A percentile compares a stretch with the other conserved stretches of the same genome.
These are phyloP conservation scores for Lithobates sylvaticus DNA, from an alignment of 2,797 vertebrate species.

Conservation along the genomic window DNA sequence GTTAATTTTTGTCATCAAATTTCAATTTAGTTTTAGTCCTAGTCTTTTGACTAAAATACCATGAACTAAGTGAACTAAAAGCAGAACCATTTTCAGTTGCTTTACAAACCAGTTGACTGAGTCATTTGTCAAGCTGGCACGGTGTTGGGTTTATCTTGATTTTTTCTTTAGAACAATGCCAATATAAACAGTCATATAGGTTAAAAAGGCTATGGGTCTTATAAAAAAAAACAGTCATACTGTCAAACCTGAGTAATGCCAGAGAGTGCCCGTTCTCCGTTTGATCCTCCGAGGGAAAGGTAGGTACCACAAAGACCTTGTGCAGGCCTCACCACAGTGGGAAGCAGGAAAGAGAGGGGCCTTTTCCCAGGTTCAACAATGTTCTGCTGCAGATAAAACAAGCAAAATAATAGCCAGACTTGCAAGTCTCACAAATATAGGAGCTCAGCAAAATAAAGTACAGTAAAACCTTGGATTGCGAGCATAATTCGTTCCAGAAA, in stretches of 20 bases:
- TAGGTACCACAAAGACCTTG: constrained; percentile 94
- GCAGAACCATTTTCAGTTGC: too few relatives aligned
- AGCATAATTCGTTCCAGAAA: too few relatives aligned
- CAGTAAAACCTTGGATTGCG: not conserved
- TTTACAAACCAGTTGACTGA: too few relatives aligned
- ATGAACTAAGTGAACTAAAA: too few relatives aligned
- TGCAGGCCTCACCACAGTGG: constrained; percentile 89
- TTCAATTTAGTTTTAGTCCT: too few relatives aligned
- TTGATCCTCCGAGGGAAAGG: constrained; percentile 88
- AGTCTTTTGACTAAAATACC: too few relatives aligned
- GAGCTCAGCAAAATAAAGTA: not conserved
- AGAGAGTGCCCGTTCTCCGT: constrained; percentile 88
- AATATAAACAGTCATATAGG: not conserved
- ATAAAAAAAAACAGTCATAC: not conserved
- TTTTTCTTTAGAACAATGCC: too few relatives aligned
- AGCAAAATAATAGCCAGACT: not conserved
- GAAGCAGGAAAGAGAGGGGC: constrained; percentile 92
- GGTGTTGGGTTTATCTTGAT: too few relatives aligned
- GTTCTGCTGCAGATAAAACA: constrained; percentile 81
- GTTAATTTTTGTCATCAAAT: too few relatives aligned
- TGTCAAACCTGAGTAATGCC: constrained; percentile 88
- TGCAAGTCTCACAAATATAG: not conserved
- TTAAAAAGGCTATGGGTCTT: too few relatives aligned
- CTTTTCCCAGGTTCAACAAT: constrained; percentile 84
- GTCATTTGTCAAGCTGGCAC: too few relatives aligned